Evolutionary conservation across 2,113 vertebrate genomes (phyloP).

Genomic region (Pluvialis apricaria): DNA sequence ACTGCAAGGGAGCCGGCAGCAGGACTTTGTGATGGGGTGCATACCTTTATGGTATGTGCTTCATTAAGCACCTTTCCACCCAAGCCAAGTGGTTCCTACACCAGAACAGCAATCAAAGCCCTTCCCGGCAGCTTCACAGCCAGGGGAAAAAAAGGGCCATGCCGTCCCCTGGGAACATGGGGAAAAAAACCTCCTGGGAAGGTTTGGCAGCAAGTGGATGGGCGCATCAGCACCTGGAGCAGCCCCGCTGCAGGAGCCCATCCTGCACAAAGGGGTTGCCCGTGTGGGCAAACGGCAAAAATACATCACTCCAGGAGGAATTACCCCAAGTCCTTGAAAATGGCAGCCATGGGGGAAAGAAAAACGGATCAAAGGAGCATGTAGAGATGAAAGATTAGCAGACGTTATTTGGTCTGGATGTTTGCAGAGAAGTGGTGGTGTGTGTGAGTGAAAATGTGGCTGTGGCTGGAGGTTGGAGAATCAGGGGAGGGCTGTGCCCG

Average conservation of each 20-base stretch:
- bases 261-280: not conserved
- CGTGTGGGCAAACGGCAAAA: accelerated
- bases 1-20: not conserved
- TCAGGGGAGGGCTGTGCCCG: not conserved
- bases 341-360: not conserved
- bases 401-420: not conserved
- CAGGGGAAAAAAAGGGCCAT: not conserved
- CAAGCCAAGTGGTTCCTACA: not conserved
- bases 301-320: not conserved
- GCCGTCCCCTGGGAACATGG: not conserved
- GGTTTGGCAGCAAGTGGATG: not conserved
- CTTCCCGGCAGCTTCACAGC: not conserved
- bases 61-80: slow-evolving; percentile 10
- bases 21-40: not conserved
- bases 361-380: not conserved
- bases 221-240: not conserved
- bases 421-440: not conserved
- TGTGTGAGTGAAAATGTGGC: not conserved
- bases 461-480: not conserved
- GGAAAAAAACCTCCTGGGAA: not conserved
- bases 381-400: not conserved
- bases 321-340: not conserved
- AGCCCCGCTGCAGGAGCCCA: not conserved
- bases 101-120: not conserved
- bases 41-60: not conserved